Base-by-base conservation (phyloP, 2,888 invertebrate genomes). In the Odontomyia ornata region DNA sequence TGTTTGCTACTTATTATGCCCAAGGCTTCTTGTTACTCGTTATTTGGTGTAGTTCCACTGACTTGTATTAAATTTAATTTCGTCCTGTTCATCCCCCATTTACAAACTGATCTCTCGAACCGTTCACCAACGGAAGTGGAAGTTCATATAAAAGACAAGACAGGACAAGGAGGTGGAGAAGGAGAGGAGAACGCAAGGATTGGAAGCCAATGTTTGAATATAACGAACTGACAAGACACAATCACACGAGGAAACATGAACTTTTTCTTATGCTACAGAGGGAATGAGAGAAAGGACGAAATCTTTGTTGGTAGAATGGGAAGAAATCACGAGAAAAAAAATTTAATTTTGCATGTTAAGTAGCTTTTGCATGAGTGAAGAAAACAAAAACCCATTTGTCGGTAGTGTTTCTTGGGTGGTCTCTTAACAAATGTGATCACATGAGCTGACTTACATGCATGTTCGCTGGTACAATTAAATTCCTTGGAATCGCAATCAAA, bases 401-500 rank as follows among this genome's bases (percentile, higher is more conserved):
- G 60, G 25, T 1, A 11, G 71, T 56, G 52, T n/a, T 25, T 52
- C 71, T 71, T 47, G 28, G 21, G 21, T 18, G 57, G 23, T 36
- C 23, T 57, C 23, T 18, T 57, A 23, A 27, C 73, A 23, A 57
- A 73, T 73, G 73, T 73, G 73, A 73, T 73, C 57, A 73, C 60
- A 73, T 73, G 60, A 71, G 27, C 47, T 46, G 46, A 47, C 71
- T 27, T 71, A 25, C 47, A 28, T 9, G 13, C 36, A 47, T 30
- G 25, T 28, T 83, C 84, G 83, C 85, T 85, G 84, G 84, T 86
- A 84, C 86, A 86, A 86, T 86, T 86, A 86, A 86, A 86, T 86
- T 86, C 86, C 85, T 85, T 84, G 84, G 84, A 85, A 85, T 85
- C 83, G 82, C 84, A 85, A 85, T 84, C 82, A 83, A 82, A 84